phyloP scores from a whole-genome alignment of 2,113 vertebrate species.

The Sitta europaea region DNA sequence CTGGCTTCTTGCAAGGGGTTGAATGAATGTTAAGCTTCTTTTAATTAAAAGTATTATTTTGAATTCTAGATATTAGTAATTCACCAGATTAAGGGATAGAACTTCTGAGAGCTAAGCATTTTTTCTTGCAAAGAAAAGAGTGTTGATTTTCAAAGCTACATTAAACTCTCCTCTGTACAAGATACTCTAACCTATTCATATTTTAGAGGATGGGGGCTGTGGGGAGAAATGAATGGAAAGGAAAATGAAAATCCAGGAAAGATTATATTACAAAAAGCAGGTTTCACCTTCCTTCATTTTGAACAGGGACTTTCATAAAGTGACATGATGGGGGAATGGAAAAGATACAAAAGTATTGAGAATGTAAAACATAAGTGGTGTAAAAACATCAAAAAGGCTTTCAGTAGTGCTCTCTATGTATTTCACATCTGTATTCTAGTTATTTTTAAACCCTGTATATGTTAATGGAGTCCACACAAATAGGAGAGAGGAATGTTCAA shows the following conservation, averaged over 20 bases:
- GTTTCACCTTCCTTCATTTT: neutral
- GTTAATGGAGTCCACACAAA: neutral
- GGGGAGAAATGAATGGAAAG: neutral
- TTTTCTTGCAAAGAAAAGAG: neutral
- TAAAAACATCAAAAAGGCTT: neutral
- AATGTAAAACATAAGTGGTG: neutral
- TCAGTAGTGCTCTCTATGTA: neutral
- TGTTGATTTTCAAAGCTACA: neutral
- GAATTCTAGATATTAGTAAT: neutral
- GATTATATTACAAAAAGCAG: neutral
- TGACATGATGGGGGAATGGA: neutral
- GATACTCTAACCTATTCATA: neutral
- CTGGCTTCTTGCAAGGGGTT: neutral
- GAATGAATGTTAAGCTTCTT: neutral
- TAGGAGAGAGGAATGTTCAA: neutral
- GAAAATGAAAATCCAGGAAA: neutral
- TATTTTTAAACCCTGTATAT: neutral
- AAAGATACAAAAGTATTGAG: neutral
- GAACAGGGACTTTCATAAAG: neutral
- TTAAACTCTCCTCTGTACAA: neutral
- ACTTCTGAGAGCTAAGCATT: neutral
- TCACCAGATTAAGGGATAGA: neutral
- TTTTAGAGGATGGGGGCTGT: accelerated
- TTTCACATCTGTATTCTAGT: neutral
- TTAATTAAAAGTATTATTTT: neutral